Evolutionary conservation across 1,140 invertebrate species (phyloP).

Genomic region (Coenobita brevimanus): DNA sequence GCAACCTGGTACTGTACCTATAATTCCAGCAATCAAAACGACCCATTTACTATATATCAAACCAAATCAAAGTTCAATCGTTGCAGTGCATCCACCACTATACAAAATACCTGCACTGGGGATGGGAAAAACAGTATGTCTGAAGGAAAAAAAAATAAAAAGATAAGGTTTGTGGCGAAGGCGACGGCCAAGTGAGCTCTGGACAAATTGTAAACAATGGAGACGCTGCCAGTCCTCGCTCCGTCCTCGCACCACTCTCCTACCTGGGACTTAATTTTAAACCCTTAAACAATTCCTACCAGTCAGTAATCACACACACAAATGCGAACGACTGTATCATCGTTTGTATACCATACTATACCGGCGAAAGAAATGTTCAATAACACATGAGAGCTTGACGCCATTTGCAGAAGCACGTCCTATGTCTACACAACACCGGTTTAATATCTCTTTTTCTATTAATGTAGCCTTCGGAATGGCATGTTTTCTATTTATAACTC

Average conservation of each 20-base stretch:
- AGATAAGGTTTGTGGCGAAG: too few relatives aligned
- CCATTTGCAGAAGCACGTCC: conserved; percentile 47
- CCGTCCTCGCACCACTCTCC: neutral
- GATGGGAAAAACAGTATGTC: too few relatives aligned
- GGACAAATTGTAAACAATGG: conserved; percentile 47
- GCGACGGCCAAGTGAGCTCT: too few relatives aligned
- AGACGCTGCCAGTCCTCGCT: neutral
- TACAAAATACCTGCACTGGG: too few relatives aligned
- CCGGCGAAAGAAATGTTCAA: conserved; percentile 34
- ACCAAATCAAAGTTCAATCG: too few relatives aligned
- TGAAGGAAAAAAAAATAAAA: too few relatives aligned
- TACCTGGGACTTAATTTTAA: neutral
- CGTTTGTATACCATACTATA: neutral
- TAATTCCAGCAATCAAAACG: too few relatives aligned
- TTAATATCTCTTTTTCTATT: conserved; percentile 32
- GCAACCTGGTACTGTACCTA: too few relatives aligned
- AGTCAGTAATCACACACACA: neutral
- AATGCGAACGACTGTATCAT: neutral
- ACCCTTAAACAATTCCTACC: neutral
- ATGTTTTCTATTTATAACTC: neutral
- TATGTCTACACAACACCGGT: conserved; percentile 51
- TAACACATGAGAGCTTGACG: conserved; percentile 60
- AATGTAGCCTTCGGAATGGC: neutral
- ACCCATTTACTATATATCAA: too few relatives aligned
- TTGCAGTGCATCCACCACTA: too few relatives aligned